A percentile compares a stretch with the other conserved stretches of the same genome.
phyloP scores from a whole-genome alignment of 2,797 vertebrate genomes.

The Myiotriccus ornatus region DNA sequence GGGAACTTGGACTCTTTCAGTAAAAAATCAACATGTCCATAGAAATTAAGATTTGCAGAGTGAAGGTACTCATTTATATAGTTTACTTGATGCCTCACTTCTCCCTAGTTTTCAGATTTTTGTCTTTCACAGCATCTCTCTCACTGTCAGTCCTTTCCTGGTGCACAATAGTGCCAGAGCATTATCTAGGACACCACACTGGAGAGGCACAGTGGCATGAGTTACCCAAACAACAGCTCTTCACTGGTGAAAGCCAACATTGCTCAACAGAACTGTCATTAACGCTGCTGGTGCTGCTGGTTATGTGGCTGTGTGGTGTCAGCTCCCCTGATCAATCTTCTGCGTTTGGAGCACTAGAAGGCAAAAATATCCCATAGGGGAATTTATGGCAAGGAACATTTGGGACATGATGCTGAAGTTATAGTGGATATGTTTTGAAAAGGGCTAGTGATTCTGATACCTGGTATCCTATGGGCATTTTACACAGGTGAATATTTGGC shows the following conservation, averaged over 20 bases:
- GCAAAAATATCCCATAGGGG: neutral
- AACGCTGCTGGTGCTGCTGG: neutral
- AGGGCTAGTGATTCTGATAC: neutral
- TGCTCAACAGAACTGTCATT: neutral
- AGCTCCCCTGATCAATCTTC: neutral
- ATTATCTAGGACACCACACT: neutral
- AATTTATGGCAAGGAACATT: neutral
- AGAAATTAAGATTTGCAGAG: neutral
- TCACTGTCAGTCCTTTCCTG: neutral
- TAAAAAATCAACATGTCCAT: neutral
- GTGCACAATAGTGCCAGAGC: neutral
- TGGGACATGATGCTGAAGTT: neutral
- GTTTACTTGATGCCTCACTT: neutral
- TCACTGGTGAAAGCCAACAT: neutral
- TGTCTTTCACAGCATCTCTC: neutral
- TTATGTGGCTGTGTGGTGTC: neutral
- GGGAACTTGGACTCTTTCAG: neutral
- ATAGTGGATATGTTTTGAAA: neutral
- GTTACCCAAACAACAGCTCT: neutral
- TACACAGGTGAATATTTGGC: neutral
- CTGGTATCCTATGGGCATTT: neutral
- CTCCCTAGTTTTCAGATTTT: neutral
- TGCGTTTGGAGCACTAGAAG: neutral
- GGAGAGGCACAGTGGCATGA: neutral
- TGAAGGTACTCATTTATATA: neutral